Evolutionary conservation across 1,140 invertebrate genomes (phyloP).

Genomic region (Caenorhabditis remanei): DNA sequence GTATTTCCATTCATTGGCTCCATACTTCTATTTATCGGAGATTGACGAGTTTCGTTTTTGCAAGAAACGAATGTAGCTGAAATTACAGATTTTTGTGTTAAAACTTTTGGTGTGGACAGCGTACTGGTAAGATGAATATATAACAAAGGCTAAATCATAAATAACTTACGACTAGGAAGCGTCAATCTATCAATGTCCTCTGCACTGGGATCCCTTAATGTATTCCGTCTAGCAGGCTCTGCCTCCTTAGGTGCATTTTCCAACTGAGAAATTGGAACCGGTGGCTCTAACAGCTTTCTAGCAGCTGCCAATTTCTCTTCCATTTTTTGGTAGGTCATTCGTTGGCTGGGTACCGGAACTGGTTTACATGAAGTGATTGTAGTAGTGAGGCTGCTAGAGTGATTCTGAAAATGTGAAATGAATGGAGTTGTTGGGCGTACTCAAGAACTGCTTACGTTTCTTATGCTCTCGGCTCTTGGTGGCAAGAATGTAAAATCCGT

Average conservation of each 20-base stretch:
- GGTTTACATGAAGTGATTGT: constrained; percentile 65
- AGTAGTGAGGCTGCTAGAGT: not conserved
- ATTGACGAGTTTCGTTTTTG: no score
- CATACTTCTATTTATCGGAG: no score
- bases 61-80: no score
- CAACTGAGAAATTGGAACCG: not conserved
- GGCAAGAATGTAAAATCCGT: constrained; percentile 76
- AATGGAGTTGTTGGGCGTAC: no score
- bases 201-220: not conserved
- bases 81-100: no score
- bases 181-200: constrained; percentile 63
- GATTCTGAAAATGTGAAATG: not conserved
- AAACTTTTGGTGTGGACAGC: no score
- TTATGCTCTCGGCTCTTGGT: constrained; percentile 62
- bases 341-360: constrained; percentile 76
- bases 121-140: no score
- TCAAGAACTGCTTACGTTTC: no score
- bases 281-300: not conserved
- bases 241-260: not conserved
- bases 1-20: no score
- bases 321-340: constrained; percentile 74
- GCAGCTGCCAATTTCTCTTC: constrained; percentile 64
- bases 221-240: not conserved
- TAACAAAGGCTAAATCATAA: no score
- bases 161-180: constrained; percentile 63